phyloP scores from a whole-genome alignment of 2,888 invertebrate species.

The Salticus scenicus region DNA sequence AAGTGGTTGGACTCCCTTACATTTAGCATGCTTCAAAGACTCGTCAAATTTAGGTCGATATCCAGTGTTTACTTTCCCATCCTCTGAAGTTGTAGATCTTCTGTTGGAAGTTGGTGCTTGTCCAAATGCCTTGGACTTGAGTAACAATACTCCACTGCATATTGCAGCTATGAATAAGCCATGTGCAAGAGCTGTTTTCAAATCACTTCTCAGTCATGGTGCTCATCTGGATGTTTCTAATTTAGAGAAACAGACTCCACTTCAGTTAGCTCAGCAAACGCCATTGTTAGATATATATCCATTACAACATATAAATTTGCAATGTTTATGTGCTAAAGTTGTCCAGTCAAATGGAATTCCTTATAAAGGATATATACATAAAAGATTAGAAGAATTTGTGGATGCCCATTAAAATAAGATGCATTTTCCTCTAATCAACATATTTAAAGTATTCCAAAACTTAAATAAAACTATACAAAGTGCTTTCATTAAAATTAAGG shows the following conservation, averaged over 20 bases:
- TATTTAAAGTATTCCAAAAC: too few relatives aligned
- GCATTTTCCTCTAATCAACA: too few relatives aligned
- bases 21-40: constrained; percentile 89
- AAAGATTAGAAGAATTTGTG: constrained; percentile 74
- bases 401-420: constrained; percentile 72
- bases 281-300: constrained; percentile 83
- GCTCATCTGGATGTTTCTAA: constrained; percentile 90
- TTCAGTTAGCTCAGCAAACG: constrained; percentile 81
- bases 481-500: too few relatives aligned
- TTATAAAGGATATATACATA: constrained; percentile 74
- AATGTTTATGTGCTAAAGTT: constrained; percentile 89
- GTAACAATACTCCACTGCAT: constrained; percentile 92
- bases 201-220: constrained; percentile 85
- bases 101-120: constrained; percentile 88
- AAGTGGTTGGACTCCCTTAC: constrained; percentile 78
- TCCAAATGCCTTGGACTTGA: constrained; percentile 86
- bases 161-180: constrained; percentile 85
- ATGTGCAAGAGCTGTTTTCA: constrained; percentile 83
- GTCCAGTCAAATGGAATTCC: constrained; percentile 78
- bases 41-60: constrained; percentile 82
- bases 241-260: constrained; percentile 85
- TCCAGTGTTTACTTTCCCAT: constrained; percentile 84
- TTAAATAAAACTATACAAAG: too few relatives aligned
- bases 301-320: constrained; percentile 85
- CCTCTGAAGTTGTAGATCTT: constrained; percentile 83